phyloP scores from a whole-genome alignment of 2,797 vertebrate species.

The Arnoldichthys spilopterus region DNA sequence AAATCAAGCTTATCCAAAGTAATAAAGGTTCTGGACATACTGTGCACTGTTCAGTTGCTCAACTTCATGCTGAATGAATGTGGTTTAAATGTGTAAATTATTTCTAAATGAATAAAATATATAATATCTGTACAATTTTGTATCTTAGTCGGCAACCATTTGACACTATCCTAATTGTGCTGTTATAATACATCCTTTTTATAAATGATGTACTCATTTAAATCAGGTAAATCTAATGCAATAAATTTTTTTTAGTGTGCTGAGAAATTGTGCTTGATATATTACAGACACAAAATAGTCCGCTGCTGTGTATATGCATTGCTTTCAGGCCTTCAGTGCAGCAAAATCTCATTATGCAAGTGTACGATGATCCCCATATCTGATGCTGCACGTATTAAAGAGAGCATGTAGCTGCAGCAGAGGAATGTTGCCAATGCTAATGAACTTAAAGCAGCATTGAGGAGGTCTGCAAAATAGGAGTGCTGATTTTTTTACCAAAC shows the following conservation, averaged over 20 bases:
- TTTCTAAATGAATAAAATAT: too few relatives aligned
- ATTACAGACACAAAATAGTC: neutral
- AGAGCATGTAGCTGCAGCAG: neutral
- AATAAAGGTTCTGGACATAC: neutral
- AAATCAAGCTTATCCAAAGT: neutral
- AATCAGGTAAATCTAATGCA: neutral
- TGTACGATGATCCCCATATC: neutral
- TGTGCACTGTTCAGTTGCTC: neutral
- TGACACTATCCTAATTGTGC: too few relatives aligned
- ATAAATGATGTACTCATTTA: too few relatives aligned
- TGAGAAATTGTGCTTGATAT: neutral
- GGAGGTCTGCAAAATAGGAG: neutral
- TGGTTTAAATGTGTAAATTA: too few relatives aligned
- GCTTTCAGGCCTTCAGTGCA: neutral
- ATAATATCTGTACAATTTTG: too few relatives aligned
- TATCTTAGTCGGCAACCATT: too few relatives aligned
- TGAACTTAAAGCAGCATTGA: neutral
- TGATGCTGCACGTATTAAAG: neutral
- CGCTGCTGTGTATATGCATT: neutral
- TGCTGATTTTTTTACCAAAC: neutral
- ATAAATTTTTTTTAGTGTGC: neutral
- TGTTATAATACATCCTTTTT: too few relatives aligned
- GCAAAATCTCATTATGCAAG: neutral
- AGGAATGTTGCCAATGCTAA: neutral
- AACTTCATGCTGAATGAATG: too few relatives aligned